Base-by-base conservation (phyloP, 2,888 invertebrate genomes). In the Lymantria monacha region DNA sequence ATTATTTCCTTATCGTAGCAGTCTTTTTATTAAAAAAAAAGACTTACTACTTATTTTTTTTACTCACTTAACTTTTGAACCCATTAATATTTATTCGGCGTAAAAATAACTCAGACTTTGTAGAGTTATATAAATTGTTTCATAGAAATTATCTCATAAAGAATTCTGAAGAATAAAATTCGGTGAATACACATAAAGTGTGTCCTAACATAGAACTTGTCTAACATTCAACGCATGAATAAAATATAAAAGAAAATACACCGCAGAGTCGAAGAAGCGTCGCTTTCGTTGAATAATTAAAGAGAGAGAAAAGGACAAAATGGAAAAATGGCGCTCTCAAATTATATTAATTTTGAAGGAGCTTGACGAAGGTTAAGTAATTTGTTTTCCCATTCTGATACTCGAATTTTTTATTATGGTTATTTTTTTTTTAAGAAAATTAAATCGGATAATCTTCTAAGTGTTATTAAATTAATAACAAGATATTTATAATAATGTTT, bases 201-300 rank as follows among this genome's bases (percentile, higher is more conserved):
- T 7, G n/a, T 13, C 30, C n/a, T 45, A 56, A 54, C 48, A 56
- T 43, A 53, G 45, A 56, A 55, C 42, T 54, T 45, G 51, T 63
- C 54, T 51, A 36, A 49, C 33, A 46, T 48, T n/a, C 48, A 49
- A 42, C 42, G 22, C 44, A 61, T 66, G 66, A 63, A 65, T 65
- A 66, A 66, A 66, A 65, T 42, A 66, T 66, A 37, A 48, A 51
- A 22, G 22, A 65, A 63, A 59, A 44, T n/a, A 44, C 41, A 7
- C 38, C 47, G 48, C 46, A 54, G 48, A 51, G 51, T 57, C 55
- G 51, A 33, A 38, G 38, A 38, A 51, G 49, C 55, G 56, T 59
- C 57, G 22, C 22, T 22, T 22, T 53, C 43, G 38, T 44, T 66
- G 59, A 66, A 66, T 66, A 63, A 59, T 66, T 63, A 57, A 66